phyloP scores from a whole-genome alignment of 1,140 invertebrate genomes.

The Anastrepha ludens region DNA sequence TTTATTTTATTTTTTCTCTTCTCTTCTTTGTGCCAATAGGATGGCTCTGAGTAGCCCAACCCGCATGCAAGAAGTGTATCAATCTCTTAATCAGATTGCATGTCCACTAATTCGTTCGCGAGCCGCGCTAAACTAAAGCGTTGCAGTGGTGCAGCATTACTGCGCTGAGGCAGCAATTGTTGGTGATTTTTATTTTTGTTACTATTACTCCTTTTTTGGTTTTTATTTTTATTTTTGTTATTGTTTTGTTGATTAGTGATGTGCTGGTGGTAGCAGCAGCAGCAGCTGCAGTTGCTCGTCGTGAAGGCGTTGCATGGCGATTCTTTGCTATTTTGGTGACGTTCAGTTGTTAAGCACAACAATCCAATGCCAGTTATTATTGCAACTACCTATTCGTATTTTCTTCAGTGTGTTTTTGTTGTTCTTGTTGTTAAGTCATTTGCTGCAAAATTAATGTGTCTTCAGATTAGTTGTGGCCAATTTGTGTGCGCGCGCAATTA shows the following conservation, averaged over 20 bases:
- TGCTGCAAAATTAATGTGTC: slow-evolving; percentile 48
- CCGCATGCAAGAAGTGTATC: slow-evolving; percentile 55
- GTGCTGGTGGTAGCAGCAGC: not conserved
- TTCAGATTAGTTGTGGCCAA: slow-evolving; percentile 47
- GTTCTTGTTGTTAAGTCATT: not conserved
- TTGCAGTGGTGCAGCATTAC: not conserved
- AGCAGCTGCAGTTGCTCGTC: slow-evolving; percentile 33
- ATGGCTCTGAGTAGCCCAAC: slow-evolving; percentile 14
- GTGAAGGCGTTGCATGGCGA: not conserved
- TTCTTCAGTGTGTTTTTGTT: not conserved
- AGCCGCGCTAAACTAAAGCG: slow-evolving; percentile 11
- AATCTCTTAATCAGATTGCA: slow-evolving; percentile 56
- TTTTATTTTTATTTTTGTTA: not conserved
- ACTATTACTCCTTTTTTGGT: not conserved
- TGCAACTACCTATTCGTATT: not conserved
- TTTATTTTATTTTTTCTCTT: not conserved
- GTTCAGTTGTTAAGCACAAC: slow-evolving; percentile 7
- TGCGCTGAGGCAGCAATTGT: not conserved
- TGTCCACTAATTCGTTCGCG: slow-evolving; percentile 54
- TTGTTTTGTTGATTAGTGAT: not conserved
- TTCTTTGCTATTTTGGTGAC: slow-evolving; percentile 49
- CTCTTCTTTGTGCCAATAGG: not conserved
- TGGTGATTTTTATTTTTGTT: not conserved
- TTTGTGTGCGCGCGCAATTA: slow-evolving; percentile 40
- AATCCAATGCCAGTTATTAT: slow-evolving; percentile 47